A percentile compares a stretch with the other conserved stretches of the same genome.
Evolutionary conservation across 1,140 invertebrate species (phyloP).

Genomic region (Drosophila parabipectinata): DNA sequence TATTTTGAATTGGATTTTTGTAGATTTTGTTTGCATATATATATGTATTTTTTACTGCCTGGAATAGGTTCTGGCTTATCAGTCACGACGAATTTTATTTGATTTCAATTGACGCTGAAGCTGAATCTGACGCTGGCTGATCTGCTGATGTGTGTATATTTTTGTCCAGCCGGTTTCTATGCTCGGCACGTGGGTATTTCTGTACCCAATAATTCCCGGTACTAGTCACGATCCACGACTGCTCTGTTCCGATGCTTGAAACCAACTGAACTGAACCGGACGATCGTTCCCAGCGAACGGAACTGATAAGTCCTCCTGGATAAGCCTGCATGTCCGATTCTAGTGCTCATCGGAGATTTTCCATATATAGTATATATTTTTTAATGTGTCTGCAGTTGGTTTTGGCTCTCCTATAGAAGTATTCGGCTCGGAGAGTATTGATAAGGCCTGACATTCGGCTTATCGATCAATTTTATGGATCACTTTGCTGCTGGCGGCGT

Average conservation of each 20-base stretch:
- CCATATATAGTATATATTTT: background rate
- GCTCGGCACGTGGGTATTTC: conserved; percentile 38
- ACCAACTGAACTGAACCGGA: conserved; percentile 45
- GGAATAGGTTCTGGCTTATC: conserved; percentile 32
- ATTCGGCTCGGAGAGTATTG: background rate
- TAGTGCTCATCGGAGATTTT: conserved; percentile 46
- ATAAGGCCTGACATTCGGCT: conserved; percentile 54
- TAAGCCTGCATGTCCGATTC: conserved; percentile 42
- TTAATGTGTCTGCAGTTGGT: conserved; percentile 4
- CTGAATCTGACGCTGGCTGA: conserved; percentile 3
- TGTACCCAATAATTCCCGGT: conserved; percentile 6
- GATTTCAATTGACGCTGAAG: conserved; percentile 7
- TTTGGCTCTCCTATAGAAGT: conserved; percentile 7
- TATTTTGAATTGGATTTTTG: background rate
- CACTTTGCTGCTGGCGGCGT: conserved; percentile 47
- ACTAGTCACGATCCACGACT: conserved; percentile 31
- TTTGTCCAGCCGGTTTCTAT: conserved; percentile 47
- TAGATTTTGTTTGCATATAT: background rate
- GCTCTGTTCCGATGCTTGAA: conserved; percentile 43
- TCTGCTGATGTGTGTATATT: conserved; percentile 34
- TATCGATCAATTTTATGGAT: conserved; percentile 67
- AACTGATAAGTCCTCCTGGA: conserved; percentile 53
- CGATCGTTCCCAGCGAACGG: conserved; percentile 4
- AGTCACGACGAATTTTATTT: conserved; percentile 29
- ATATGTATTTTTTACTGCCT: conserved; percentile 14